Percentiles rank a stretch among this genome's conserved stretches.
phyloP scores from a whole-genome alignment of 2,888 invertebrate genomes.

The Dryomyza anilis region DNA sequence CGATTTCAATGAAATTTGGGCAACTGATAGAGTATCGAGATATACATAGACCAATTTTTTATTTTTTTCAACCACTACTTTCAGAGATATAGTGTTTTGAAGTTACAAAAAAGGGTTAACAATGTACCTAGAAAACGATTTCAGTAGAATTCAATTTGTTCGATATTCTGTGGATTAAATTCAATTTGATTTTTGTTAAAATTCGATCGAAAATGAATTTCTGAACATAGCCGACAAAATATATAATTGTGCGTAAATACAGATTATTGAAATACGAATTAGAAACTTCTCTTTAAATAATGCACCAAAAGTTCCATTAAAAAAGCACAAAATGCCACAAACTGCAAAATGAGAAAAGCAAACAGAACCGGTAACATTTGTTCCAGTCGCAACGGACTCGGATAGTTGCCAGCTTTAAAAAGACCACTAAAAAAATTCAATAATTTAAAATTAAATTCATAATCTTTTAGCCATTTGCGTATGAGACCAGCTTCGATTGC shows the following conservation, averaged over 20 bases:
- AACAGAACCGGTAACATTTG: constrained; percentile 24
- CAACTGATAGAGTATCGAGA: too few relatives aligned
- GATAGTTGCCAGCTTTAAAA: background rate
- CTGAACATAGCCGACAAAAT: background rate
- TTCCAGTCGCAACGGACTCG: background rate
- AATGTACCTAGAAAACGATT: too few relatives aligned
- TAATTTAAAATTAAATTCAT: background rate
- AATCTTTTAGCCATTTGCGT: background rate
- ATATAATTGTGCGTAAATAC: background rate
- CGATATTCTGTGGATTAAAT: background rate
- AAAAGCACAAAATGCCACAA: constrained; percentile 7
- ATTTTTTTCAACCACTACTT: too few relatives aligned
- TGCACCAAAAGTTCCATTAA: background rate
- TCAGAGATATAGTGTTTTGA: too few relatives aligned
- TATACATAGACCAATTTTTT: too few relatives aligned
- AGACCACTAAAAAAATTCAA: background rate
- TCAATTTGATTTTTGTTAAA: too few relatives aligned
- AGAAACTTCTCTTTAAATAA: background rate
- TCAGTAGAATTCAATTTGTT: too few relatives aligned
- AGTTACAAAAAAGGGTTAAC: too few relatives aligned
- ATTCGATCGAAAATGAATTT: background rate
- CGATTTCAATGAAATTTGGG: too few relatives aligned
- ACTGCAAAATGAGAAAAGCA: constrained; percentile 14
- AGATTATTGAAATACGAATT: background rate
- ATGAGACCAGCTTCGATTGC: background rate